These are phyloP conservation scores for Orius laevigatus DNA, from an alignment of 1,140 invertebrate genomes.

Conservation along the genomic window DNA sequence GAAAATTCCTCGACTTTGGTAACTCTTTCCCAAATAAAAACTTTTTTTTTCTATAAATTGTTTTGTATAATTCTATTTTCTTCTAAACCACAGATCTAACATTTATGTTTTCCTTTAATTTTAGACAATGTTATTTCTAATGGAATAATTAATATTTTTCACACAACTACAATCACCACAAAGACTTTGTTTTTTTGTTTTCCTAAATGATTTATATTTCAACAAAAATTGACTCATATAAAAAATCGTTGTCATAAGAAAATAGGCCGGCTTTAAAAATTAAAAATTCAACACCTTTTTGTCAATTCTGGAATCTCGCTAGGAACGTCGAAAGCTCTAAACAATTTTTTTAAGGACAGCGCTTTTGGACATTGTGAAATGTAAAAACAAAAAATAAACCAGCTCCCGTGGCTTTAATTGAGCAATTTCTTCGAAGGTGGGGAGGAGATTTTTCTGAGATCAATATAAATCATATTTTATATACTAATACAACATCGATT, in stretches of 20 bases:
- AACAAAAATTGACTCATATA: slow-evolving; percentile 4
- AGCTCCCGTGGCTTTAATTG: slow-evolving; percentile 1
- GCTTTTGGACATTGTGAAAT: slow-evolving; percentile 2
- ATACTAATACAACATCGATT: slow-evolving; percentile 3
- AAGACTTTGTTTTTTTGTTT: background rate
- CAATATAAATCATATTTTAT: background rate
- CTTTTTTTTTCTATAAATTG: too few relatives aligned
- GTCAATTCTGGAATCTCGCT: background rate
- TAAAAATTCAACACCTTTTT: slow-evolving; percentile 3
- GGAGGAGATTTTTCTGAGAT: too few relatives aligned
- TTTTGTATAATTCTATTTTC: background rate
- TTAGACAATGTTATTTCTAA: background rate
- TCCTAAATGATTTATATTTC: slow-evolving; percentile 1
- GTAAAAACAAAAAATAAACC: background rate
- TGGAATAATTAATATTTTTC: background rate
- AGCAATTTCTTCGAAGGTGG: slow-evolving; percentile 9
- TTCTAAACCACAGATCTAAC: slow-evolving; percentile 2
- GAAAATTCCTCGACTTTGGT: too few relatives aligned
- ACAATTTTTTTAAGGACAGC: background rate
- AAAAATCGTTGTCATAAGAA: slow-evolving; percentile 9
- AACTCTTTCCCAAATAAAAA: too few relatives aligned
- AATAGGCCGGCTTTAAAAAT: slow-evolving; percentile 5
- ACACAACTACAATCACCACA: background rate
- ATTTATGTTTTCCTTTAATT: background rate
- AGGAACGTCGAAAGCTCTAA: background rate